Evolutionary conservation across 2,888 invertebrate species (phyloP).

Genomic region (Mantis religiosa): DNA sequence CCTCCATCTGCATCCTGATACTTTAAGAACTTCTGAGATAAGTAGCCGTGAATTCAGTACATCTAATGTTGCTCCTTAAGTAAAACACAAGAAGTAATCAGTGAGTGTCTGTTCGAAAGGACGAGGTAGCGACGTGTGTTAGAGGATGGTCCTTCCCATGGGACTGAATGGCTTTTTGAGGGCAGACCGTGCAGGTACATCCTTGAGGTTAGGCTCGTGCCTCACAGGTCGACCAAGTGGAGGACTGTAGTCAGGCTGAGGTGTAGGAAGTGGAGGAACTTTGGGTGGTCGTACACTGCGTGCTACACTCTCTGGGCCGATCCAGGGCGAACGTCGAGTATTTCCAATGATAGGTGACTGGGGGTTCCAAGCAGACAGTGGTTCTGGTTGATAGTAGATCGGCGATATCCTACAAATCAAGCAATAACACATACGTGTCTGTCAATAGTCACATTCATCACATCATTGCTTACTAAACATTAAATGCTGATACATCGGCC

Average conservation of each 20-base stretch:
- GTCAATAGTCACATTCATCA: too few relatives aligned
- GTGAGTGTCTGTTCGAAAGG: too few relatives aligned
- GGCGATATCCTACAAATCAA: not conserved
- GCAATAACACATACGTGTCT: too few relatives aligned
- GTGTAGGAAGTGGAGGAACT: not conserved
- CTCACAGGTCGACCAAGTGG: not conserved
- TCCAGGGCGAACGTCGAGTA: not conserved
- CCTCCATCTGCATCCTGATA: too few relatives aligned
- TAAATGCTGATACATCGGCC: too few relatives aligned
- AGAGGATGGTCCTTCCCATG: constrained; percentile 5
- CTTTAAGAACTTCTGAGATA: too few relatives aligned
- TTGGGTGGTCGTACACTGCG: not conserved
- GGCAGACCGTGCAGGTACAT: not conserved
- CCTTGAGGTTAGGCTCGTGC: not conserved
- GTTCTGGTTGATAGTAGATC: not conserved
- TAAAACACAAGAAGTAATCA: too few relatives aligned
- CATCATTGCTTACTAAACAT: too few relatives aligned
- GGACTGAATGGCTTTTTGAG: constrained; percentile 7
- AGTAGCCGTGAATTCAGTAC: too few relatives aligned
- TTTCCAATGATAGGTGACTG: not conserved
- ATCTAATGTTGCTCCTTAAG: too few relatives aligned
- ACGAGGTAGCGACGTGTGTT: too few relatives aligned
- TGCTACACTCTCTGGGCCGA: not conserved
- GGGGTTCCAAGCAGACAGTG: not conserved
- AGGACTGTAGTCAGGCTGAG: constrained; percentile 22